Conservation (phyloP, 2,113 vertebrate genomes). For the Phoenicopterus ruber region DNA sequence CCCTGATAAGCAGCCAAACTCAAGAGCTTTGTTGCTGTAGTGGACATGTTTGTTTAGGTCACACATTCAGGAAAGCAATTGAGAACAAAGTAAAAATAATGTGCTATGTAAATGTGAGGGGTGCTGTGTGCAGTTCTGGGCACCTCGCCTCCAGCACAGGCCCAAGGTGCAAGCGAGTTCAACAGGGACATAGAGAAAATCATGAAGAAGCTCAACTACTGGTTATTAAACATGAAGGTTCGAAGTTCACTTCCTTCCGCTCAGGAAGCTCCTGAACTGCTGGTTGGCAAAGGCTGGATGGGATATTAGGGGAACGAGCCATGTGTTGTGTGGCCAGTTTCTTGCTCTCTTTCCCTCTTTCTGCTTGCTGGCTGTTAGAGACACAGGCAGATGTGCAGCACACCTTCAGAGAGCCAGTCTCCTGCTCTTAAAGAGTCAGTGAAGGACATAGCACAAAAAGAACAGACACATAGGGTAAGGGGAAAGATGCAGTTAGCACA, state of each 20-base stretch:
- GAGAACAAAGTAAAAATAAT: not conserved
- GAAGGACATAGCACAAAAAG: not conserved
- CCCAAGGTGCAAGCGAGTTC: not conserved
- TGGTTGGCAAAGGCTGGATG: not conserved
- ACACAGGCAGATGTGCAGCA: not conserved
- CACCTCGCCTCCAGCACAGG: not conserved
- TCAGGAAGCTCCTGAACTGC: not conserved
- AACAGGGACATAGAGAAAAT: not conserved
- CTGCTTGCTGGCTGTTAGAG: not conserved
- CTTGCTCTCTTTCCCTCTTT: not conserved
- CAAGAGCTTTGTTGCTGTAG: not conserved
- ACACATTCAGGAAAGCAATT: not conserved
- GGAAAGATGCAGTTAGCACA: not conserved
- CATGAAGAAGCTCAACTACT: not conserved
- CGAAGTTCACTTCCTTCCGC: not conserved
- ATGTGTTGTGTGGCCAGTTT: not conserved
- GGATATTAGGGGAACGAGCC: not conserved
- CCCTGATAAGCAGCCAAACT: not conserved
- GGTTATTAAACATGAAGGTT: not conserved
- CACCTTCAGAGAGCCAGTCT: not conserved
- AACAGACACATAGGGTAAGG: not conserved
- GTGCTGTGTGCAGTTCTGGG: not conserved
- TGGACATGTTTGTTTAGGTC: not conserved
- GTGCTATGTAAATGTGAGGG: not conserved
- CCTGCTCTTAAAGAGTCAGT: not conserved